phyloP scores from a whole-genome alignment of 2,888 invertebrate genomes.

The Drosophila anomelani region DNA sequence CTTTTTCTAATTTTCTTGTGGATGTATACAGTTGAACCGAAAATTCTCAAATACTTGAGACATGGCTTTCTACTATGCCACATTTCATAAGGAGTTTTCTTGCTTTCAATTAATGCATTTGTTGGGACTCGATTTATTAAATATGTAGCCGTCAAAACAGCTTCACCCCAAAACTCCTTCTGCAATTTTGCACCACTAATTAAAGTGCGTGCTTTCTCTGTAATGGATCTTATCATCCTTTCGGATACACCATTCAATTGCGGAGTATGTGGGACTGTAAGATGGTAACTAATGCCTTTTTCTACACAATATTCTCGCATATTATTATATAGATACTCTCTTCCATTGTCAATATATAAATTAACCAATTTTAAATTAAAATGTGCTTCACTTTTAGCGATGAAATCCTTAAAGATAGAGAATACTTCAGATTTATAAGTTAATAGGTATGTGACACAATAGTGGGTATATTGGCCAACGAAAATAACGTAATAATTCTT shows the following conservation, averaged over 20 bases:
- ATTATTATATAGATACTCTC: conserved; percentile 7
- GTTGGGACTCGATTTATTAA: background rate
- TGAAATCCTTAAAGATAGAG: too few species aligned
- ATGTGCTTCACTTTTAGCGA: too few species aligned
- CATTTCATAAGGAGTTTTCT: conserved; percentile 3
- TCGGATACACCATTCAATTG: background rate
- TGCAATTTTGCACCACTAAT: background rate
- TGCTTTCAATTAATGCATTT: background rate
- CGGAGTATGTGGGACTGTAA: background rate
- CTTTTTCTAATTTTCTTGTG: conserved; percentile 5
- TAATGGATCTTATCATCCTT: conserved; percentile 4
- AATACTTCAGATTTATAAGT: too few species aligned
- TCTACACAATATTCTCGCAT: background rate
- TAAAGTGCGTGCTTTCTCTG: background rate
- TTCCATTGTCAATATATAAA: too few species aligned
- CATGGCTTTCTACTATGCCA: background rate
- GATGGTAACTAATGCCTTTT: background rate
- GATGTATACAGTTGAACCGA: background rate
- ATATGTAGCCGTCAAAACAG: background rate
- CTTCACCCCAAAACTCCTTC: conserved; percentile 1
- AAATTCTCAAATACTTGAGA: background rate
- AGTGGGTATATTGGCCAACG: background rate
- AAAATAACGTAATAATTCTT: background rate
- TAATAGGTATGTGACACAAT: too few species aligned
- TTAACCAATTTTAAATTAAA: too few species aligned